Conservation (phyloP, 2,113 vertebrate genomes). For the Rhipidura dahli region DNA sequence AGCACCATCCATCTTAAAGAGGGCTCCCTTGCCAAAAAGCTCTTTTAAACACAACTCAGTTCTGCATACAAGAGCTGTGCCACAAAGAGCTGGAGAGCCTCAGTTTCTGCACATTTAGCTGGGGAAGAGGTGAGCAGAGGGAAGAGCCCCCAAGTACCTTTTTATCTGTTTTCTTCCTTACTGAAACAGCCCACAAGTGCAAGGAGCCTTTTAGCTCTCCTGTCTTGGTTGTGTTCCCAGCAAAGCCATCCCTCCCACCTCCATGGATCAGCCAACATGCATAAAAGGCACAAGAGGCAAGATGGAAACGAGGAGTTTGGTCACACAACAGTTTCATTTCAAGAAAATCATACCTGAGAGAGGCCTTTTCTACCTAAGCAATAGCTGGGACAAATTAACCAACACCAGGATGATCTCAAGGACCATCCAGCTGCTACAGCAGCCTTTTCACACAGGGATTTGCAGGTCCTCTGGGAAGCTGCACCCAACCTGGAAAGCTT, state of each 20-base stretch:
- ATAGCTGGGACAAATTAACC: neutral
- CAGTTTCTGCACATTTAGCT: neutral
- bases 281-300: neutral
- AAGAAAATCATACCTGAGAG: neutral
- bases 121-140: neutral
- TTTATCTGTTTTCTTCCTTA: neutral
- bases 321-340: neutral
- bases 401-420: neutral
- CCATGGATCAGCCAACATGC: neutral
- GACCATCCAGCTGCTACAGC: neutral
- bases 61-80: neutral
- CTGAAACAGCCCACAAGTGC: neutral
- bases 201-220: neutral
- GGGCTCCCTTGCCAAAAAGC: neutral
- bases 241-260: neutral
- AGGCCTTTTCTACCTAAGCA: neutral
- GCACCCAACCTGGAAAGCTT: neutral
- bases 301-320: neutral
- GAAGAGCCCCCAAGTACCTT: neutral
- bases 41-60: neutral
- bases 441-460: neutral
- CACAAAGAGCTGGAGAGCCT: neutral
- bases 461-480: neutral
- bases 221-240: neutral
- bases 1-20: neutral